phyloP scores from a whole-genome alignment of 1,140 invertebrate genomes.

The Drosophila yakuba region DNA sequence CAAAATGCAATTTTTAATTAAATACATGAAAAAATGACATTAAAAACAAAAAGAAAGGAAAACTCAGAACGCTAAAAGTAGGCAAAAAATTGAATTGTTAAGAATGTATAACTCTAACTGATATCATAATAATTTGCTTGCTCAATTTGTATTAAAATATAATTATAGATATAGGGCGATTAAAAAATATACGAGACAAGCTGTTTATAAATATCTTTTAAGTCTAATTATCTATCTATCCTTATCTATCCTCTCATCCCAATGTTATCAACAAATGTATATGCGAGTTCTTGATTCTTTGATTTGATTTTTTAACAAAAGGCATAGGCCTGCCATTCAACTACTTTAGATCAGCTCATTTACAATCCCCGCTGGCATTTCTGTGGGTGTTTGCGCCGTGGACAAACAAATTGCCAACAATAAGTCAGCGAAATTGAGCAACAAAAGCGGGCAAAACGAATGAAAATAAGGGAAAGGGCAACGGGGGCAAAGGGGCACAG shows the following conservation, averaged over 20 bases:
- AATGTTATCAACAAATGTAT: too few species aligned
- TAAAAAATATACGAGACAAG: too few species aligned
- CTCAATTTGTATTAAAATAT: too few species aligned
- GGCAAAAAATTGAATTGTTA: constrained; percentile 1
- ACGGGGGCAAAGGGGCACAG: background rate
- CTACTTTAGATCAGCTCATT: background rate
- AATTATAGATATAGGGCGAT: too few species aligned
- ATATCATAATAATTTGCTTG: background rate
- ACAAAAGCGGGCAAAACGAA: constrained; percentile 6
- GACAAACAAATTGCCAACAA: constrained; percentile 49
- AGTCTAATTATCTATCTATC: too few species aligned
- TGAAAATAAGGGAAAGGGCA: background rate
- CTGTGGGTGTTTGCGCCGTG: constrained; percentile 7
- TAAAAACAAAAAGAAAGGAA: background rate
- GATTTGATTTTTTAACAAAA: too few species aligned
- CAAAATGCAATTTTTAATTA: constrained; percentile 67
- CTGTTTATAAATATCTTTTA: too few species aligned
- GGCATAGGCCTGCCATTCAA: too few species aligned
- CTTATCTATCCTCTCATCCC: too few species aligned
- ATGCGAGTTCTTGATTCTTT: too few species aligned
- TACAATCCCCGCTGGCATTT: background rate
- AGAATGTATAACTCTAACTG: constrained; percentile 11
- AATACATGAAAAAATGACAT: constrained; percentile 19
- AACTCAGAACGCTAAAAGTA: too few species aligned
- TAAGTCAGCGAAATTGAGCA: constrained; percentile 52